Evolutionary conservation across 2,888 invertebrate species (phyloP).

Genomic region (Agrochola circellaris): DNA sequence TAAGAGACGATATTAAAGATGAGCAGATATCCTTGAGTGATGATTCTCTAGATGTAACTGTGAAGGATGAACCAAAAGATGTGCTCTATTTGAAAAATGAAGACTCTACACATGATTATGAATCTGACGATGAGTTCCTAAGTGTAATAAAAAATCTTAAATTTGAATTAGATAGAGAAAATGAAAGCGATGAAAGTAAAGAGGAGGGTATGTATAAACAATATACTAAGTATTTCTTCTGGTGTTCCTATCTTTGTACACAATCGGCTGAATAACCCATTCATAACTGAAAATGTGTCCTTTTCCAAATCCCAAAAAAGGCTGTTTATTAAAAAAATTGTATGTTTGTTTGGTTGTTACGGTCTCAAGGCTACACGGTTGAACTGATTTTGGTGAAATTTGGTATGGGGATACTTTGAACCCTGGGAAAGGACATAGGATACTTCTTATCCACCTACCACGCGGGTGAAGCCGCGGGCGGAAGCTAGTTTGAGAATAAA

Average conservation of each 20-base stretch:
- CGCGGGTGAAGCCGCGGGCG: too few relatives aligned
- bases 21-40: slow-evolving; percentile 49
- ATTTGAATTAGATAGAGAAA: slow-evolving; percentile 69
- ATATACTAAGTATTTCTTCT: slow-evolving; percentile 21
- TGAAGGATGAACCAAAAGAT: slow-evolving; percentile 63
- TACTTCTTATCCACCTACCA: too few relatives aligned
- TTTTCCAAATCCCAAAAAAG: neutral
- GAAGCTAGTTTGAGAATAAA: too few relatives aligned
- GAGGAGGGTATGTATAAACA: slow-evolving; percentile 72
- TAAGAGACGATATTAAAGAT: slow-evolving; percentile 58
- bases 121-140: slow-evolving; percentile 82
- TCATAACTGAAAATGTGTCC: neutral
- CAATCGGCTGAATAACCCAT: neutral
- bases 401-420: too few relatives aligned
- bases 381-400: too few relatives aligned
- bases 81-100: slow-evolving; percentile 47
- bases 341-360: too few relatives aligned
- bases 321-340: too few relatives aligned
- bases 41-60: slow-evolving; percentile 58
- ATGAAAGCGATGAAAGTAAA: slow-evolving; percentile 68
- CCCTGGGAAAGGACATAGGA: too few relatives aligned
- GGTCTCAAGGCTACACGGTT: too few relatives aligned
- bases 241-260: neutral
- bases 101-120: slow-evolving; percentile 51
- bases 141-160: slow-evolving; percentile 70